These are phyloP conservation scores for Apeira syringaria DNA, from an alignment of 2,888 invertebrate genomes.

Conservation along the genomic window DNA sequence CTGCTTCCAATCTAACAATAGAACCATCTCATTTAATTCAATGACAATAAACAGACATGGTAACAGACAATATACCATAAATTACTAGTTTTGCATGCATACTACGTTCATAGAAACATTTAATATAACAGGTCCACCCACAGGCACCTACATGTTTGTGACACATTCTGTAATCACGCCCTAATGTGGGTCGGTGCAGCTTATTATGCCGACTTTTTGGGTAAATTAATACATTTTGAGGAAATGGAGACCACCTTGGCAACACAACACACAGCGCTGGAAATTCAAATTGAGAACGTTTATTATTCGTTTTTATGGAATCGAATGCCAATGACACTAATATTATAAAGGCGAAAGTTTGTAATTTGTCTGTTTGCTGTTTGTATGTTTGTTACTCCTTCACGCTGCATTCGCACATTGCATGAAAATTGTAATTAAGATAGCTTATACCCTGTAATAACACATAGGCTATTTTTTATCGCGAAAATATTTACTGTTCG, in stretches of 20 bases:
- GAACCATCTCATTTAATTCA: conserved; percentile 7
- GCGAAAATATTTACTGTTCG: too few relatives aligned
- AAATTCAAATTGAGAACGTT: too few relatives aligned
- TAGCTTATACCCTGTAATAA: too few relatives aligned
- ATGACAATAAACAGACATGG: conserved; percentile 16
- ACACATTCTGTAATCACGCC: conserved; percentile 22
- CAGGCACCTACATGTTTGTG: conserved; percentile 26
- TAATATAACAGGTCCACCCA: conserved; percentile 30
- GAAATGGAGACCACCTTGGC: conserved; percentile 21
- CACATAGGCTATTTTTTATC: too few relatives aligned
- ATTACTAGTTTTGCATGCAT: conserved; percentile 23
- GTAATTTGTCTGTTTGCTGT: too few relatives aligned
- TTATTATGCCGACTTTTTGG: conserved; percentile 12
- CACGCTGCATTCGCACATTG: too few relatives aligned
- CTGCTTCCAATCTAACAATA: conserved; percentile 3
- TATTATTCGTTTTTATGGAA: too few relatives aligned
- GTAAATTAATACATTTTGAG: conserved; percentile 27
- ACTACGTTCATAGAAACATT: conserved; percentile 12
- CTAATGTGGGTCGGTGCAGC: conserved; percentile 24
- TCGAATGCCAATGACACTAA: too few relatives aligned
- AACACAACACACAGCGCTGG: too few relatives aligned
- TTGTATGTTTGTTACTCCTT: too few relatives aligned
- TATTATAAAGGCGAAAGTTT: too few relatives aligned
- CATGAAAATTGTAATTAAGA: too few relatives aligned
- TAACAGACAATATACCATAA: conserved; percentile 27